A percentile compares a stretch with the other conserved stretches of the same genome.
Evolutionary conservation across 2,888 invertebrate genomes (phyloP).

Genomic region (Beris morrisii): DNA sequence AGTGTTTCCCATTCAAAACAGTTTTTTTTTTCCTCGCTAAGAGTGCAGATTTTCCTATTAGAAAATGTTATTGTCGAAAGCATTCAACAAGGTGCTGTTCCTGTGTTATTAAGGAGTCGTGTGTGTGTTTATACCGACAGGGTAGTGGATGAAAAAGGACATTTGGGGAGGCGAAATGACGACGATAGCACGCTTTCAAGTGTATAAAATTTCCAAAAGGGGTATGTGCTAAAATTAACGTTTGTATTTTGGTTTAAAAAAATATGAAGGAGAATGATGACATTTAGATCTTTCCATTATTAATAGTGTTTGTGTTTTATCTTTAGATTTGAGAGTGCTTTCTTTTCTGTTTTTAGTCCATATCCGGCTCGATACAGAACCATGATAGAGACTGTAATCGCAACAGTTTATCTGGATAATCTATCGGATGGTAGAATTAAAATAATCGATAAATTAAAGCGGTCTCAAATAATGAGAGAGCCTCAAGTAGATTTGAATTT

Average conservation of each 20-base stretch:
- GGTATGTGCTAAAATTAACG: constrained; percentile 16
- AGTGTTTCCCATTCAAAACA: too few relatives aligned
- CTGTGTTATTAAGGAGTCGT: constrained; percentile 28
- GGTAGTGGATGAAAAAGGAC: not conserved
- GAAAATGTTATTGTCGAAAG: constrained; percentile 28
- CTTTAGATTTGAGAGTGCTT: not conserved
- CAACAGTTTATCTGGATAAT: too few relatives aligned
- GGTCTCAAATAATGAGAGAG: too few relatives aligned
- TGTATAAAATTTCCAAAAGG: constrained; percentile 1
- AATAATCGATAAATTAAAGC: too few relatives aligned
- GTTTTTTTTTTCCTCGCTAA: not conserved
- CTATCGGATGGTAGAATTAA: too few relatives aligned
- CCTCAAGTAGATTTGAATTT: too few relatives aligned
- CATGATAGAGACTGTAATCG: not conserved
- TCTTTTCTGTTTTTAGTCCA: not conserved
- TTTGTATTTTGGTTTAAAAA: constrained; percentile 6
- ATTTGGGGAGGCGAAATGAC: constrained; percentile 17
- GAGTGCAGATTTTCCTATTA: constrained; percentile 26
- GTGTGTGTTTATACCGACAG: not conserved
- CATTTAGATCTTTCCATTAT: not conserved
- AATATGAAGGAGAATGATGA: not conserved
- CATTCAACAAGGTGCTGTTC: constrained; percentile 38
- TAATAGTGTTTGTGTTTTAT: too few relatives aligned
- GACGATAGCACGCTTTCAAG: constrained; percentile 25
- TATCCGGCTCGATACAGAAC: not conserved